Base-by-base conservation (phyloP, 2,113 vertebrate species). In the Genyomyrus donnyi region DNA sequence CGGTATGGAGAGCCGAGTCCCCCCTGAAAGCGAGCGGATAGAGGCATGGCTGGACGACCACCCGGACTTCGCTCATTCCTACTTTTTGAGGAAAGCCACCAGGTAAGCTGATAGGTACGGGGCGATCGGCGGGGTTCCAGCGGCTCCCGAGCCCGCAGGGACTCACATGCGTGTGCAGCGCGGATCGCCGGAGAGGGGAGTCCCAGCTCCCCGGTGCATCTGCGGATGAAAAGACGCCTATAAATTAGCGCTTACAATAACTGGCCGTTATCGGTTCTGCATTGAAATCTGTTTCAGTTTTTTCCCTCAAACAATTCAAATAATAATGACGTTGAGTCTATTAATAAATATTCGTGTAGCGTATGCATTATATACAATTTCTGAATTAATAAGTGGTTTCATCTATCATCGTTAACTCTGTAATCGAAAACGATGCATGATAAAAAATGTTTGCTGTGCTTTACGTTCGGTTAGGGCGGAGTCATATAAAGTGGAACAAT, bases 41-140 rank as follows among this genome's bases (percentile, higher is more conserved):
- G 98, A 99, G 96, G 97, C 98, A 91, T 99, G 98, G 98, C 96
- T 99, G 95, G 98, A 99, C 91, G 98, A 99, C 88, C 96, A 99
- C 96, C 17, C 94, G 93, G 97, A 98, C 92, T 98, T 99, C 53
- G 93, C 97, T 48, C 96, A 94, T 93, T 97, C 97, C 27, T 99
- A 99, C 96, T 99, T 99, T 93, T 95, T 97, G 48, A 94, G 96
- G 91, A 99, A 98, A 94, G 98, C 97, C 7, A 97, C 96, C 42
- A 97, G 98, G 98, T 99, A 96, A 96, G 94, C 45, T 58, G 52
- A 9, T 45, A 8, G 15, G 58, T 49, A 31, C 58, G 24, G 24
- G 74, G 35, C 2, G 35, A 19, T 17, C 74, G 15, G 35, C 31
- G 74, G 74, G 35, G 31, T n/a, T 77, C 74, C 35, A 39, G 15